A percentile compares a stretch with the other conserved stretches of the same genome.
Conservation (phyloP, 2,113 vertebrate genomes). For the Callopanchax toddi region DNA sequence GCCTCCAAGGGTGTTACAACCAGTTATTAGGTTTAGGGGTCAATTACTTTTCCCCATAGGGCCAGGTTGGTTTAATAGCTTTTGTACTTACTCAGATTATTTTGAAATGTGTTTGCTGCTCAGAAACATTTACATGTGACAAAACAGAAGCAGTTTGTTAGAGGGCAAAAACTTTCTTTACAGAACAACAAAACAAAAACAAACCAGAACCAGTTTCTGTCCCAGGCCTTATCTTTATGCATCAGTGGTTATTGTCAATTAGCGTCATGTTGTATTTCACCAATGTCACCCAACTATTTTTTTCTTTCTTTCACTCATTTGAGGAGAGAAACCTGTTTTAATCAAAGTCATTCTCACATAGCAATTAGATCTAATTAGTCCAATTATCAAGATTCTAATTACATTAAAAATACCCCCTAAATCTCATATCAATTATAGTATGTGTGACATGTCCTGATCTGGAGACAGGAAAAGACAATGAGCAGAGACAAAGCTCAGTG, state of each 20-base stretch:
- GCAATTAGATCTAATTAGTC: conserved; percentile 87
- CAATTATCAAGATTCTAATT: conserved; percentile 87
- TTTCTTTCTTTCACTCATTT: conserved; percentile 57
- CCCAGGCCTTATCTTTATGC: background rate
- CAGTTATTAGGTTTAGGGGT: too few species aligned
- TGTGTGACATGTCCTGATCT: conserved; percentile 80
- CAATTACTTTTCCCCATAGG: too few species aligned
- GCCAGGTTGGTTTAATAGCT: too few species aligned
- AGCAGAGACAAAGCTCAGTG: conserved; percentile 46
- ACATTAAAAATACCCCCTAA: conserved; percentile 84
- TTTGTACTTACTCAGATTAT: too few species aligned
- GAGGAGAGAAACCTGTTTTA: conserved; percentile 81
- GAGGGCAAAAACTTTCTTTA: too few species aligned
- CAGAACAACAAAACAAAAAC: too few species aligned
- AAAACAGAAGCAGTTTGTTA: too few species aligned
- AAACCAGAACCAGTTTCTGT: too few species aligned
- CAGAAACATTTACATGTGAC: too few species aligned
- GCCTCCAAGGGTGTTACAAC: too few species aligned
- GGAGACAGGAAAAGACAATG: conserved; percentile 57
- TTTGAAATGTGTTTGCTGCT: too few species aligned
- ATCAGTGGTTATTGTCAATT: conserved; percentile 39
- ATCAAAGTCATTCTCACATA: conserved; percentile 85
- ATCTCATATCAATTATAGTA: conserved; percentile 86
- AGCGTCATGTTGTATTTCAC: conserved; percentile 49
- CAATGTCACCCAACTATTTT: conserved; percentile 67